Conservation (phyloP, 2,888 invertebrate genomes). For the Microctonus aethiopoides region DNA sequence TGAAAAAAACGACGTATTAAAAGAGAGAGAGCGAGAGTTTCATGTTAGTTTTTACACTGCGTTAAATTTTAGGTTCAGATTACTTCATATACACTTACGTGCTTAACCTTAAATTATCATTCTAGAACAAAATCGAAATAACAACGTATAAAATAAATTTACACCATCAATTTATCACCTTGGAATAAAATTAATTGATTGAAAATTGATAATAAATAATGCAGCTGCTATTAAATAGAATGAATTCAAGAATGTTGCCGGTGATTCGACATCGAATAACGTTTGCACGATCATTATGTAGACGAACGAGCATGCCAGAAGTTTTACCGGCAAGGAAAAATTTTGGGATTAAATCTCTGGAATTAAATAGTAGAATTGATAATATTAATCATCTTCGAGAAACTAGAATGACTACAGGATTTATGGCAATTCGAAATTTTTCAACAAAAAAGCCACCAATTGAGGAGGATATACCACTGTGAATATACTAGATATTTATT, state of each 20-base stretch:
- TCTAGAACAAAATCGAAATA: not conserved
- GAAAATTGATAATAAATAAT: conserved; percentile 35
- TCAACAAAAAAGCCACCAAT: conserved; percentile 49
- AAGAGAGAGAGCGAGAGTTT: not conserved
- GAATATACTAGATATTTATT: conserved; percentile 3
- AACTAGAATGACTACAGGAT: conserved; percentile 38
- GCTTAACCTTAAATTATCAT: conserved; percentile 18
- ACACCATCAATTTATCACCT: not conserved
- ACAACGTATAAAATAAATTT: not conserved
- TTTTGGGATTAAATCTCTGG: conserved; percentile 32
- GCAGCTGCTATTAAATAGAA: conserved; percentile 49
- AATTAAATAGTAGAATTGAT: conserved; percentile 23
- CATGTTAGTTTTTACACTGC: not conserved
- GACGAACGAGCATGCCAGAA: conserved; percentile 23
- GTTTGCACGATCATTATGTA: conserved; percentile 44
- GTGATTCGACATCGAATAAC: conserved; percentile 51
- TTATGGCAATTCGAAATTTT: conserved; percentile 46
- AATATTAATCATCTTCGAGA: conserved; percentile 33
- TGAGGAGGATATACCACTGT: conserved; percentile 52
- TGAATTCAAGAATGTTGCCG: conserved; percentile 52
- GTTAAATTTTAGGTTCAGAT: no score
- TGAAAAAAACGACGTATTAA: no score
- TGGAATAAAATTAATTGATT: not conserved
- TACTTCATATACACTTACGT: not conserved
- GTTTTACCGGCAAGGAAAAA: conserved; percentile 37